A percentile compares a stretch with the other conserved stretches of the same genome.
phyloP scores from a whole-genome alignment of 2,888 invertebrate species.

The Dolomedes plantarius region DNA sequence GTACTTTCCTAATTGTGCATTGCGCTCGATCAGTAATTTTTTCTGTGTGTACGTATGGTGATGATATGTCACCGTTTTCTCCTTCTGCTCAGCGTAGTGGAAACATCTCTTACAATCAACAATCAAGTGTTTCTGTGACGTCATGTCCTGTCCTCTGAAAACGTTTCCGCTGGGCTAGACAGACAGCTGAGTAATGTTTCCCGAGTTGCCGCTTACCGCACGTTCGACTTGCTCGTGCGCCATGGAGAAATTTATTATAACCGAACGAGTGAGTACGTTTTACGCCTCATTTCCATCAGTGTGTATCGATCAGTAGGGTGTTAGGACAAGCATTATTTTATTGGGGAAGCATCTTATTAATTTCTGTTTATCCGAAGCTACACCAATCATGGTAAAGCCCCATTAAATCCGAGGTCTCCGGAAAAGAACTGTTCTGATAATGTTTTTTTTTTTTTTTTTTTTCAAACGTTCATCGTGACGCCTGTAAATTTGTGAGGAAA shows the following conservation, averaged over 20 bases:
- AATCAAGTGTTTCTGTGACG: slow-evolving; percentile 67
- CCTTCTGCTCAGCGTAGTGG: slow-evolving; percentile 63
- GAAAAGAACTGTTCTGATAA: too few species aligned
- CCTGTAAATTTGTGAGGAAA: too few species aligned
- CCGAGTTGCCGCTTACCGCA: slow-evolving; percentile 34
- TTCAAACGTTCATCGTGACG: too few species aligned
- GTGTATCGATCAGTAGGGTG: neutral
- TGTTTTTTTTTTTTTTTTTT: too few species aligned
- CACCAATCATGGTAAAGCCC: neutral
- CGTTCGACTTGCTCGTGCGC: slow-evolving; percentile 32
- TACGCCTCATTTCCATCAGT: slow-evolving; percentile 12
- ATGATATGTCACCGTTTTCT: slow-evolving; percentile 30
- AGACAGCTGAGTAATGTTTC: slow-evolving; percentile 59
- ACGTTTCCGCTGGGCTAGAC: slow-evolving; percentile 59
- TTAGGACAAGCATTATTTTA: neutral
- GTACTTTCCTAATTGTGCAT: neutral
- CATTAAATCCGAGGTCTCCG: too few species aligned
- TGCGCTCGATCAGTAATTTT: neutral
- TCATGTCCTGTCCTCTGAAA: slow-evolving; percentile 68
- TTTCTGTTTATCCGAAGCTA: neutral
- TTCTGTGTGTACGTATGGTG: neutral
- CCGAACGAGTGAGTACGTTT: slow-evolving; percentile 50
- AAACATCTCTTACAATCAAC: slow-evolving; percentile 68
- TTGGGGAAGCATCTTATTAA: neutral
- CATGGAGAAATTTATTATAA: slow-evolving; percentile 66